Percentiles rank a stretch among this genome's conserved stretches.
Conservation (phyloP, 2,113 vertebrate species). For the Apaloderma vittatum region DNA sequence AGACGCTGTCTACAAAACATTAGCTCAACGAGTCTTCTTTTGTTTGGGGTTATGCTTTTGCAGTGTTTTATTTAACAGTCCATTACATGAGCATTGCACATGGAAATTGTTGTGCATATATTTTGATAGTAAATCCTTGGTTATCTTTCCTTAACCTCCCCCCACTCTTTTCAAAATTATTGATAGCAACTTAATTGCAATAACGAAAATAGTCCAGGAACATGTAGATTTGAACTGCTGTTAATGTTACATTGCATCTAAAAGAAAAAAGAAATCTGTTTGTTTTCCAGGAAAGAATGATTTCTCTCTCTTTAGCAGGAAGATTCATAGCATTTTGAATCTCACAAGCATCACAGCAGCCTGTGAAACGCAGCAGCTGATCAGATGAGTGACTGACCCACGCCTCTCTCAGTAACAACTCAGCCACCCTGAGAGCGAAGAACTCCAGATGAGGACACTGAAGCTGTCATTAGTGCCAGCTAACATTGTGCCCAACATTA, state of each 20-base stretch:
- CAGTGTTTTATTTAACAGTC: not conserved
- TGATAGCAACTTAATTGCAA: not conserved
- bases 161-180: not conserved
- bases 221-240: not conserved
- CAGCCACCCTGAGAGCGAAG: not conserved
- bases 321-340: not conserved
- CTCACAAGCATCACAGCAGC: not conserved
- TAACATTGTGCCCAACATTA: not conserved
- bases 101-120: not conserved
- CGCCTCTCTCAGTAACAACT: not conserved
- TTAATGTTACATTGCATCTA: not conserved
- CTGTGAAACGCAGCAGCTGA: not conserved
- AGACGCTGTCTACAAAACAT: not conserved
- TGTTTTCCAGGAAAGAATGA: not conserved
- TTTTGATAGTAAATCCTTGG: not conserved
- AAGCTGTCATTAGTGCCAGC: not conserved
- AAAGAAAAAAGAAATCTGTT: not conserved
- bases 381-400: not conserved
- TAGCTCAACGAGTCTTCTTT: not conserved
- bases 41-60: not conserved
- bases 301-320: not conserved
- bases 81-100: not conserved
- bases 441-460: not conserved
- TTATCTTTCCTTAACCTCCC: not conserved
- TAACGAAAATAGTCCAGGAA: not conserved